Evolutionary conservation across 2,797 vertebrate species (phyloP).

Genomic region (Synaphobranchus kaupii): DNA sequence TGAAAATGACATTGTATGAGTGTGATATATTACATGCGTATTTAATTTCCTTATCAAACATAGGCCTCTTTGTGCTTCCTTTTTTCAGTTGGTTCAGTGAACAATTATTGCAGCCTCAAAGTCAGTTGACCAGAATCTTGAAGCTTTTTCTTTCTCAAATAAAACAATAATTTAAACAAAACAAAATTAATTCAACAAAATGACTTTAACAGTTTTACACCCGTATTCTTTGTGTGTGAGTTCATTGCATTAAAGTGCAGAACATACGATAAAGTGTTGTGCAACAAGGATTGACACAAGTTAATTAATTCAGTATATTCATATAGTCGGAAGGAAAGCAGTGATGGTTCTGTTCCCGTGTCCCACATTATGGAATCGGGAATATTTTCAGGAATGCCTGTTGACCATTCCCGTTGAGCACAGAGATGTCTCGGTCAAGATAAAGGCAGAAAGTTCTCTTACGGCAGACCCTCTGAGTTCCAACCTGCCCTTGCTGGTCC

Average conservation of each 20-base stretch:
- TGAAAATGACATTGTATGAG: not conserved
- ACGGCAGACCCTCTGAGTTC: not conserved
- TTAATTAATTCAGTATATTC: not conserved
- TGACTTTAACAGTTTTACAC: too few species aligned
- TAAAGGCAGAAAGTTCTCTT: not conserved
- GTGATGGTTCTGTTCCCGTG: not conserved
- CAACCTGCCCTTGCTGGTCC: constrained; percentile 7
- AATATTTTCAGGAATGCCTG: not conserved
- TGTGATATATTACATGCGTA: not conserved
- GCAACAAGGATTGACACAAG: not conserved
- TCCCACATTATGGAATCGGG: not conserved
- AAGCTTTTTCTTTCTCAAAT: not conserved
- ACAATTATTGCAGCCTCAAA: not conserved
- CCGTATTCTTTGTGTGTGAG: too few species aligned
- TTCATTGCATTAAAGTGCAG: too few species aligned
- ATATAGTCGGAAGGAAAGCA: not conserved
- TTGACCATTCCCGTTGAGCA: not conserved
- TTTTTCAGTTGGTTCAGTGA: not conserved
- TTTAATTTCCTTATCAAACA: not conserved
- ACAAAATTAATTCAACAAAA: too few species aligned
- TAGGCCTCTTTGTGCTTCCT: not conserved
- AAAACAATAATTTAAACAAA: not conserved
- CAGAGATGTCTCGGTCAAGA: constrained; percentile 13
- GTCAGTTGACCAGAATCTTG: not conserved
- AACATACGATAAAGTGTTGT: not conserved